Percentiles rank a stretch among this genome's conserved stretches.
Conservation (phyloP, 2,888 invertebrate genomes). For the Plebejus argus region DNA sequence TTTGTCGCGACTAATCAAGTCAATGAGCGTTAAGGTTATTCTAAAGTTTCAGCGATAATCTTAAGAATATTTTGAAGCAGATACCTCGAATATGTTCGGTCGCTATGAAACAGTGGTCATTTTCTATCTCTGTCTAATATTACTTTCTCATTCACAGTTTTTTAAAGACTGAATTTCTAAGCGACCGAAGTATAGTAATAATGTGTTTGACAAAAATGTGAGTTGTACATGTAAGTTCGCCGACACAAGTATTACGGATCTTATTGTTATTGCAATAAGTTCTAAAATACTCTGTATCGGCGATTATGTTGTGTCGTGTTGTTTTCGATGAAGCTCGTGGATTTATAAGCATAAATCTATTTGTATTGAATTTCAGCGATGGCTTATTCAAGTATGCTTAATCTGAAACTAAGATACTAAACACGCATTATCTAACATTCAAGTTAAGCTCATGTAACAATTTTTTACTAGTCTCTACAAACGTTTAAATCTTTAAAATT, state of each 20-base stretch:
- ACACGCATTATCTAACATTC: background rate
- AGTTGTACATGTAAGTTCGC: background rate
- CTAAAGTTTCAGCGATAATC: slow-evolving; percentile 3
- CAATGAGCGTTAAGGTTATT: background rate
- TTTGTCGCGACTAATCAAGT: background rate
- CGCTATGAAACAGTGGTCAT: background rate
- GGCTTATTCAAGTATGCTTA: background rate
- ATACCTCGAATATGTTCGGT: slow-evolving; percentile 11
- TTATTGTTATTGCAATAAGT: background rate
- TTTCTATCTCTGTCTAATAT: background rate
- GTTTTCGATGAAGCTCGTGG: slow-evolving; percentile 18
- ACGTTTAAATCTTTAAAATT: background rate
- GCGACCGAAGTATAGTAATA: slow-evolving; percentile 12
- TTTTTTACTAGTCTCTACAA: background rate
- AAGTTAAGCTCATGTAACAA: background rate
- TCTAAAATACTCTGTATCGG: background rate
- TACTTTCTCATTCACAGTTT: background rate
- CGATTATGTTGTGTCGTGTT: background rate
- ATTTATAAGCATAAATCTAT: background rate
- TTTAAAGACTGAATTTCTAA: background rate
- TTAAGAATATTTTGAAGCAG: slow-evolving; percentile 7
- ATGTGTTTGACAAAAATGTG: slow-evolving; percentile 29
- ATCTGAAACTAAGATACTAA: background rate
- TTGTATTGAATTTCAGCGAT: background rate
- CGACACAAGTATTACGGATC: background rate